Evolutionary conservation across 2,113 vertebrate genomes (phyloP).

Genomic region (Corvus cornix): DNA sequence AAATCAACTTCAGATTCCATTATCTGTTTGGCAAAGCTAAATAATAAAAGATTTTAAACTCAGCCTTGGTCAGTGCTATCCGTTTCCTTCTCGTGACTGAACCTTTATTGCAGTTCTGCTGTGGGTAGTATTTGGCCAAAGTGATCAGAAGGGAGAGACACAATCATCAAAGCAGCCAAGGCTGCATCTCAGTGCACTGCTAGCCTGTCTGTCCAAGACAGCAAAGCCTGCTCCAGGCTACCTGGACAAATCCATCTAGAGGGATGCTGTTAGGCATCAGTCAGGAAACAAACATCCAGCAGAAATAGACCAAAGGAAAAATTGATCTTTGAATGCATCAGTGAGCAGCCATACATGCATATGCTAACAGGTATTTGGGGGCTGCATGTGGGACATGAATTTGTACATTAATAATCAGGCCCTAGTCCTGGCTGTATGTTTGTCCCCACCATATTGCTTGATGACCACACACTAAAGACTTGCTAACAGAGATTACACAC

Average conservation of each 20-base stretch:
- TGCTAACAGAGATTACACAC: neutral
- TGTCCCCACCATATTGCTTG: neutral
- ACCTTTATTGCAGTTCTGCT: neutral
- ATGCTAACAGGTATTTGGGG: neutral
- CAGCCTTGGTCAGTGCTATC: neutral
- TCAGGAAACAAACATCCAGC: neutral
- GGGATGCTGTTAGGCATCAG: neutral
- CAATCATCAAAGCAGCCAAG: neutral
- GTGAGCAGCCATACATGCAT: neutral
- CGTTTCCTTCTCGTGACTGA: neutral
- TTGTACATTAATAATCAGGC: neutral
- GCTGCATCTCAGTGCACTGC: neutral
- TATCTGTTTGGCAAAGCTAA: conserved; percentile 76
- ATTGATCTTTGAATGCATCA: neutral
- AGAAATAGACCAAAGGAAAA: neutral
- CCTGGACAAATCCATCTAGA: neutral
- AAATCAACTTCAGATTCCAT: conserved; percentile 77
- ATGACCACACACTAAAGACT: neutral
- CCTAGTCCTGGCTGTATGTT: neutral
- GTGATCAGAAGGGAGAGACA: neutral
- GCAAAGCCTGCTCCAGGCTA: neutral
- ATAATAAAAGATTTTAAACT: conserved; percentile 75
- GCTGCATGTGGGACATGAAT: neutral
- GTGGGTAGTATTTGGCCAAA: neutral
- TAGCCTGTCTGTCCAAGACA: neutral